A percentile compares a stretch with the other conserved stretches of the same genome.
Conservation (phyloP, 64 coral and sea anemone species). For the Actinia tenebrosa region DNA sequence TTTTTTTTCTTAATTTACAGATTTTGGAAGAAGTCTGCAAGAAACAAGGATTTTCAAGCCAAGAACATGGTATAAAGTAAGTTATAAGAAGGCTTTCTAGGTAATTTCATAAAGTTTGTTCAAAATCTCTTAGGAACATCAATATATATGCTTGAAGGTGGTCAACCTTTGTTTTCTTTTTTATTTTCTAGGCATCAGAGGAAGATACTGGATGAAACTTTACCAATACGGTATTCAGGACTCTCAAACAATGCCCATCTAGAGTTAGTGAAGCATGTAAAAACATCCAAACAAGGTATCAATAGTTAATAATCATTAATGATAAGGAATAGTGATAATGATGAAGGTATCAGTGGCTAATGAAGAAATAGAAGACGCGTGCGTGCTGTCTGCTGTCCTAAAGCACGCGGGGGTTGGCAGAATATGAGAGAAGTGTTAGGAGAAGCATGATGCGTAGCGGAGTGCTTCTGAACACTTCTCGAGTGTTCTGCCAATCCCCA, state of each 20-base stretch:
- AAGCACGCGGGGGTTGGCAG: no score
- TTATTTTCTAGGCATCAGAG: conserved; percentile 59
- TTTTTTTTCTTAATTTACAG: conserved; percentile 19
- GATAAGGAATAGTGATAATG: no score
- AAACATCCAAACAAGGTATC: conserved; percentile 50
- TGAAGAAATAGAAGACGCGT: background rate
- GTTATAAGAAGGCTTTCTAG: conserved; percentile 4
- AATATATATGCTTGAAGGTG: background rate
- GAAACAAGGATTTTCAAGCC: conserved; percentile 61
- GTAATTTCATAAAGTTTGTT: background rate
- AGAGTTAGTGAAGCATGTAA: conserved; percentile 50
- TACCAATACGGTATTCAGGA: conserved; percentile 77
- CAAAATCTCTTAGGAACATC: background rate
- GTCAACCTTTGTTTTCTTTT: background rate
- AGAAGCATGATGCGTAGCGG: no score
- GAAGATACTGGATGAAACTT: conserved; percentile 80
- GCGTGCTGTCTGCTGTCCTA: no score
- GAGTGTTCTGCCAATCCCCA: no score
- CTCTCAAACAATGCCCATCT: conserved; percentile 92
- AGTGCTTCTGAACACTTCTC: no score
- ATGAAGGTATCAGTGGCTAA: background rate
- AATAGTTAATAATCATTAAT: background rate
- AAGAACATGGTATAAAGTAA: conserved; percentile 75
- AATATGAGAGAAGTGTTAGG: no score
- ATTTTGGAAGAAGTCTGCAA: conserved; percentile 86